Percentiles rank a stretch among this genome's conserved stretches.
Conservation (phyloP, 2,113 vertebrate species). For the Anser cygnoides region DNA sequence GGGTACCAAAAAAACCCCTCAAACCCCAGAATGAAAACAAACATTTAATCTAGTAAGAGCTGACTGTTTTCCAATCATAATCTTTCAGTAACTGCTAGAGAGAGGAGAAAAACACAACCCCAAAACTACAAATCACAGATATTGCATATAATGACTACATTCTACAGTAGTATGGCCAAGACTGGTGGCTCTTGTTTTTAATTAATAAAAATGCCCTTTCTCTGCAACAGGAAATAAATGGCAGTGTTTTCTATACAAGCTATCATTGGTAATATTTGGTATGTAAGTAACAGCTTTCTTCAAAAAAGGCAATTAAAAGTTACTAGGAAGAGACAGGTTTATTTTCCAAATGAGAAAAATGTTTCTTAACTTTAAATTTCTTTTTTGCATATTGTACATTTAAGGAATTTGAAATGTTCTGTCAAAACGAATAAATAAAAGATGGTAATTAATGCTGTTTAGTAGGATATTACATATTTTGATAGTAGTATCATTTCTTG, state of each 20-base stretch:
- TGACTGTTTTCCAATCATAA: constrained; percentile 41
- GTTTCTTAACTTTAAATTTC: background rate
- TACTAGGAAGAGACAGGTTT: background rate
- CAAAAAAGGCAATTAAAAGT: background rate
- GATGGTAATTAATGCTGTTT: background rate
- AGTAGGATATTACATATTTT: background rate
- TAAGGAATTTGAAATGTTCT: background rate
- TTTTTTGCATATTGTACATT: background rate
- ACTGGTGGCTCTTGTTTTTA: background rate
- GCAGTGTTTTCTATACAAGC: background rate
- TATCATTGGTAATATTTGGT: background rate
- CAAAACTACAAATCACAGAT: background rate
- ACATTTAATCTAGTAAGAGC: constrained; percentile 17
- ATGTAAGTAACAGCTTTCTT: background rate
- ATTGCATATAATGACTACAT: background rate
- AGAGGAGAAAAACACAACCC: background rate
- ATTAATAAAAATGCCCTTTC: constrained; percentile 22
- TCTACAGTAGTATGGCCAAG: background rate
- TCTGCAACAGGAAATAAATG: constrained; percentile 11
- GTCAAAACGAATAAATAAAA: background rate
- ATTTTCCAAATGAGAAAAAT: background rate
- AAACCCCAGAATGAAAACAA: background rate
- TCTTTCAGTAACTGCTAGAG: constrained; percentile 28
- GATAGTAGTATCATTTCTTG: background rate
- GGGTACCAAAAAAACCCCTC: background rate